Evolutionary conservation across 1,140 invertebrate genomes (phyloP).

Genomic region (Pseudachorutes palmiensis): DNA sequence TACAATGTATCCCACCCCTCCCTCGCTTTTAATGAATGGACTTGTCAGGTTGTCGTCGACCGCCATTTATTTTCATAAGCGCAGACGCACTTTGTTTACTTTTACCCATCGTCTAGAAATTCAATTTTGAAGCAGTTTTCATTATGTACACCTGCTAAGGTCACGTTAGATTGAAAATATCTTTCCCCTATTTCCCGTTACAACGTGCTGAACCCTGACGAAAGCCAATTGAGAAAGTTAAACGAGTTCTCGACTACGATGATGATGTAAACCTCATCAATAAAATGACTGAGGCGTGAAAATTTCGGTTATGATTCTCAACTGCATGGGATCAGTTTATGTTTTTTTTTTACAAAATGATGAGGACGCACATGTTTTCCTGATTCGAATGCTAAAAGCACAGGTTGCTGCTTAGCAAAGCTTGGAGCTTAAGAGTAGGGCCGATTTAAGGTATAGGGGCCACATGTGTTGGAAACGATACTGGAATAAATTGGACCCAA

Average conservation of each 20-base stretch:
- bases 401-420: background rate
- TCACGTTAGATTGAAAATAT: background rate
- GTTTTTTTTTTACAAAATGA: background rate
- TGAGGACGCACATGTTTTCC: background rate
- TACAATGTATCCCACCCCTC: background rate
- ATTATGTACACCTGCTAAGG: background rate
- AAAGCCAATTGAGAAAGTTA: too few relatives aligned
- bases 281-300: background rate
- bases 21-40: background rate
- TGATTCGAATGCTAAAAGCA: too few relatives aligned
- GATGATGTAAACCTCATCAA: background rate
- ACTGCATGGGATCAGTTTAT: background rate
- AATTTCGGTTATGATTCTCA: background rate
- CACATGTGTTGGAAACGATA: background rate
- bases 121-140: background rate
- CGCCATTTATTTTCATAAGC: background rate
- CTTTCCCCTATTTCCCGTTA: background rate
- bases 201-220: background rate
- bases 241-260: background rate
- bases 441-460: background rate
- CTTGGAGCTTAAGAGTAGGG: background rate
- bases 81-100: background rate
- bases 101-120: too few relatives aligned
- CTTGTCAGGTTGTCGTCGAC: background rate
- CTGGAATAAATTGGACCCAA: background rate